phyloP scores from a whole-genome alignment of 2,797 vertebrate genomes.

The Coilia nasus region DNA sequence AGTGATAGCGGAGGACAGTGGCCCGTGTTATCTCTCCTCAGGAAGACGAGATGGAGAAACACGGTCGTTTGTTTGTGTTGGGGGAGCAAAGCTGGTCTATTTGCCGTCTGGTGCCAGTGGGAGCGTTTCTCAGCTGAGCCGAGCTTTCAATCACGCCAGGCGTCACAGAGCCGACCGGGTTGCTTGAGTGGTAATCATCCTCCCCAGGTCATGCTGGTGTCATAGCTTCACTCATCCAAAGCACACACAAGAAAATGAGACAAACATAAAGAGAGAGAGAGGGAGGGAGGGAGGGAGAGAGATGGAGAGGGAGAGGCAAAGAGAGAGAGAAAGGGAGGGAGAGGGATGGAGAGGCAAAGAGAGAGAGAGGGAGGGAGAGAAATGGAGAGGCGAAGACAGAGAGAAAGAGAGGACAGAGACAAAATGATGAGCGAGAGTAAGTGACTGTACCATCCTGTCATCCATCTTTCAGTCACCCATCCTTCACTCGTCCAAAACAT shows the following conservation, averaged over 20 bases:
- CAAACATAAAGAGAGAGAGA: not conserved
- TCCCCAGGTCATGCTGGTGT: not conserved
- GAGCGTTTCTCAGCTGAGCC: not conserved
- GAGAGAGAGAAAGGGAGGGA: not conserved
- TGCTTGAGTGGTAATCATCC: slow-evolving; percentile 43
- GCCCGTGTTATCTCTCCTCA: slow-evolving; percentile 35
- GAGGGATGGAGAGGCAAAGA: not conserved
- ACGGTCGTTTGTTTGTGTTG: slow-evolving; percentile 43
- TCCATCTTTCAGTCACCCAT: too few species aligned
- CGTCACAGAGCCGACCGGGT: not conserved
- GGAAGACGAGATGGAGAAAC: not conserved
- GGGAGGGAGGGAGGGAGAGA: not conserved
- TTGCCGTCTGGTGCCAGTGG: slow-evolving; percentile 29
- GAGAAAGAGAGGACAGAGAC: not conserved
- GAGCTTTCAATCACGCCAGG: slow-evolving; percentile 29
- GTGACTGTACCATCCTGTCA: not conserved
- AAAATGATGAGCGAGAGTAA: not conserved
- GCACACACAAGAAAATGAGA: not conserved
- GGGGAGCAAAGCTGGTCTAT: slow-evolving; percentile 38
- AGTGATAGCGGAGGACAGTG: slow-evolving; percentile 28
- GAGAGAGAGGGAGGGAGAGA: too few species aligned
- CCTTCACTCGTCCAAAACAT: not conserved
- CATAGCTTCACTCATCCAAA: not conserved
- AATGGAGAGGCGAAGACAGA: not conserved
- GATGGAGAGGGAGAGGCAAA: not conserved